Percentiles rank a stretch among this genome's conserved stretches.
phyloP scores from a whole-genome alignment of 2,113 vertebrate species.

The Amphiprion ocellaris region DNA sequence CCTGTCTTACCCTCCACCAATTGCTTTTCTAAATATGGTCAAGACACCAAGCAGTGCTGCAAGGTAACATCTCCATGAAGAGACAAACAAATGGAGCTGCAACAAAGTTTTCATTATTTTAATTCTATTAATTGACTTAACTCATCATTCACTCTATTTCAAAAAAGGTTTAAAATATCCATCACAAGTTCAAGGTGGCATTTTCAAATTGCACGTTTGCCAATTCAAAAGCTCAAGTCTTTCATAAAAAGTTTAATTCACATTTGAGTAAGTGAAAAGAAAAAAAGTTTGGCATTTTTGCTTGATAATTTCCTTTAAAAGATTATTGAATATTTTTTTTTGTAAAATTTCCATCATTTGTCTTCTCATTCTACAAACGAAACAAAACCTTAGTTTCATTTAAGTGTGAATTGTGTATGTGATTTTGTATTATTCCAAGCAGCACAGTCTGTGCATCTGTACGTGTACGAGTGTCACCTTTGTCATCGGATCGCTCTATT shows the following conservation, averaged over 20 bases:
- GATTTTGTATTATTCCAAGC: neutral
- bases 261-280: neutral
- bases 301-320: neutral
- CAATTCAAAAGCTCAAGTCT: neutral
- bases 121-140: no score
- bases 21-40: slow-evolving; percentile 33
- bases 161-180: no score
- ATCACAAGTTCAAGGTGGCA: neutral
- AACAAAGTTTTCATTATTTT: neutral
- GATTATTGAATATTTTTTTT: neutral
- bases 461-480: slow-evolving; percentile 12
- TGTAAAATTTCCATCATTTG: neutral
- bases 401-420: neutral
- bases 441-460: neutral
- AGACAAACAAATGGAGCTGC: neutral
- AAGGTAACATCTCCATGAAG: slow-evolving; percentile 6
- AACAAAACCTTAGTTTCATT: neutral
- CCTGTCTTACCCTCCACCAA: slow-evolving; percentile 21
- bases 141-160: no score
- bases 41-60: slow-evolving; percentile 31
- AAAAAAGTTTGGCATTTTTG: neutral
- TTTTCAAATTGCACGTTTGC: neutral
- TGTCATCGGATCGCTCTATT: slow-evolving; percentile 48
- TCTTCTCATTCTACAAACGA: neutral
- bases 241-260: neutral